Percentiles rank a stretch among this genome's conserved stretches.
Conservation (phyloP, 2,797 vertebrate species). For the Pseudocheirus occidentalis region DNA sequence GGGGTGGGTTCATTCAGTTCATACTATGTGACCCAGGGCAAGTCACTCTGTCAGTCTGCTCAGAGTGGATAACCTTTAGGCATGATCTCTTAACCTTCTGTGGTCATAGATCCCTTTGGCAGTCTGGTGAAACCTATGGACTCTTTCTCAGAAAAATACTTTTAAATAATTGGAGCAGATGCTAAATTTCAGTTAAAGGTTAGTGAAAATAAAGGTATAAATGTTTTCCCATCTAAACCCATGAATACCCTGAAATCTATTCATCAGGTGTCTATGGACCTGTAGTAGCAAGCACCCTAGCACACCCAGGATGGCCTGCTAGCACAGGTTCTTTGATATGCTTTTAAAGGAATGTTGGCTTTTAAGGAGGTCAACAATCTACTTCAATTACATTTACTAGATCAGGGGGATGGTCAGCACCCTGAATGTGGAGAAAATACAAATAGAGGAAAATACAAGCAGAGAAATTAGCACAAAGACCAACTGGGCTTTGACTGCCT, state of each 20-base stretch:
- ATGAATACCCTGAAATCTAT: neutral
- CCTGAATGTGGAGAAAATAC: too few relatives aligned
- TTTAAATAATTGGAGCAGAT: neutral
- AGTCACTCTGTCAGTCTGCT: neutral
- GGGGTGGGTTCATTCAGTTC: neutral
- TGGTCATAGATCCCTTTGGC: neutral
- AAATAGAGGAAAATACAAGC: too few relatives aligned
- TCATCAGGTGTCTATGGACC: neutral
- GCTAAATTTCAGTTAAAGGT: neutral
- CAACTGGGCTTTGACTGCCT: too few relatives aligned
- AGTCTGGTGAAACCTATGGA: neutral
- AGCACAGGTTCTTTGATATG: too few relatives aligned
- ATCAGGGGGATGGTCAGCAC: too few relatives aligned
- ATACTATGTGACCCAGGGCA: neutral
- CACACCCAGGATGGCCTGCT: too few relatives aligned
- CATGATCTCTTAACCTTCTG: neutral
- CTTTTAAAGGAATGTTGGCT: too few relatives aligned
- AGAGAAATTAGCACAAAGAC: too few relatives aligned
- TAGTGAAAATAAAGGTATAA: neutral
- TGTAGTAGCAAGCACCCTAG: too few relatives aligned
- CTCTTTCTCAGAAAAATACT: neutral
- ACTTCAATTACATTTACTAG: too few relatives aligned
- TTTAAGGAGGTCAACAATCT: too few relatives aligned
- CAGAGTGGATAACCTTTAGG: too few relatives aligned
- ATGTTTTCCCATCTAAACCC: neutral